Evolutionary conservation across 2,888 invertebrate species (phyloP).

Genomic region (Hofmannophila pseudospretella): DNA sequence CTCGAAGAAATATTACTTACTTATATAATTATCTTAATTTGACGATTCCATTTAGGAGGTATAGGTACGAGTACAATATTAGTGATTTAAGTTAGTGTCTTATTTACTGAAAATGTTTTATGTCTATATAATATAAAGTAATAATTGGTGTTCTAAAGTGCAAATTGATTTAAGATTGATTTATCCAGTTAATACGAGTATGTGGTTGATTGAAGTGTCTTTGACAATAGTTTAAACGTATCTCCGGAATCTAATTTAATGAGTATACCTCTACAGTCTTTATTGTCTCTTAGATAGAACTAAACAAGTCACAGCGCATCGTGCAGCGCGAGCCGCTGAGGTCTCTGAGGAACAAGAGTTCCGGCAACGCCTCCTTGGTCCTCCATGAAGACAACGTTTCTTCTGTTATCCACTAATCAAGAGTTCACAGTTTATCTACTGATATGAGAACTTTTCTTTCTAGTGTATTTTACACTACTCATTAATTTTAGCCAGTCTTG

Average conservation of each 20-base stretch:
- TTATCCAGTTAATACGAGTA: constrained; percentile 19
- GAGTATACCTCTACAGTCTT: constrained; percentile 47
- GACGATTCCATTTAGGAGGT: not conserved
- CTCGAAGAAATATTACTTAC: too few species aligned
- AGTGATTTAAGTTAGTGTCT: not conserved
- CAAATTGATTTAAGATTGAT: constrained; percentile 25
- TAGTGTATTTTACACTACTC: constrained; percentile 51
- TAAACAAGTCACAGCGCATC: constrained; percentile 49
- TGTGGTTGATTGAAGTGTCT: not conserved
- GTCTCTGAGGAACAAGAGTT: constrained; percentile 17
- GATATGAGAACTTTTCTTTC: constrained; percentile 58
- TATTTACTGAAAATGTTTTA: constrained; percentile 1
- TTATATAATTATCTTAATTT: constrained; percentile 5
- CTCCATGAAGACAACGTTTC: constrained; percentile 48
- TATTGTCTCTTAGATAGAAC: constrained; percentile 44
- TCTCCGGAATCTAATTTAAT: constrained; percentile 16
- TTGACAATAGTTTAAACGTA: constrained; percentile 1
- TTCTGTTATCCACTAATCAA: constrained; percentile 31
- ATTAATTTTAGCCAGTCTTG: constrained; percentile 66
- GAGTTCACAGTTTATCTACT: constrained; percentile 47
- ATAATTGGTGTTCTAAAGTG: constrained; percentile 35
- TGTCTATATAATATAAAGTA: constrained; percentile 13
- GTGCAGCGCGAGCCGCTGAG: constrained; percentile 22
- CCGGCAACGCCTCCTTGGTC: constrained; percentile 47
- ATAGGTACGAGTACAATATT: constrained; percentile 1